Evolutionary conservation across 1,140 invertebrate species (phyloP).

Genomic region (Alviniconcha marisindica): DNA sequence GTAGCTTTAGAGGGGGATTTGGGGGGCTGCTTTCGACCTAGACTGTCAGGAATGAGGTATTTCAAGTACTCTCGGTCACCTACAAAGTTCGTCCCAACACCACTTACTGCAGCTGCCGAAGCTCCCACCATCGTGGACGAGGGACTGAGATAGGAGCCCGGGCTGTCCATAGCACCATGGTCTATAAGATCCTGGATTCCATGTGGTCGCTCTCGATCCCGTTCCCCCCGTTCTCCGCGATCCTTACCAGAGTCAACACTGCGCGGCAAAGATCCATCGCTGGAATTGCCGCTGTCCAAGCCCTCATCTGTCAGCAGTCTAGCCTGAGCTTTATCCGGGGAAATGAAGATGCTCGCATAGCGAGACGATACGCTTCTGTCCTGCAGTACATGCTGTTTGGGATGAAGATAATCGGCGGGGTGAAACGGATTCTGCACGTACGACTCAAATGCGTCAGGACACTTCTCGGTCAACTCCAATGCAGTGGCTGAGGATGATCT

Average conservation of each 20-base stretch:
- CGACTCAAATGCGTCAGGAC: conserved; percentile 79
- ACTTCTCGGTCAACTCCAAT: conserved; percentile 88
- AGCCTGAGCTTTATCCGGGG: conserved; percentile 69
- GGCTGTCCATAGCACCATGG: conserved; percentile 54
- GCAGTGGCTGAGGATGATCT: conserved; percentile 70
- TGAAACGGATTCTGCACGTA: conserved; percentile 58
- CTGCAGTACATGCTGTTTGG: conserved; percentile 42
- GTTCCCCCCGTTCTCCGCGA: neutral
- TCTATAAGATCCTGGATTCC: conserved; percentile 46
- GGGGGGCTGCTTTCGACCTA: conserved; percentile 44
- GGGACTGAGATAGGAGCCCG: conserved; percentile 56
- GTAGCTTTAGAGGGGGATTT: conserved; percentile 50
- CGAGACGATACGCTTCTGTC: conserved; percentile 61
- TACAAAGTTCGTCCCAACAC: conserved; percentile 21
- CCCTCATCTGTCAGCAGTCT: conserved; percentile 66
- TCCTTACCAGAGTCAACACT: conserved; percentile 65
- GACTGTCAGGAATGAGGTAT: conserved; percentile 44
- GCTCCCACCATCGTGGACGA: conserved; percentile 46
- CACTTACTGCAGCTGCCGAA: neutral
- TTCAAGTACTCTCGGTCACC: conserved; percentile 48
- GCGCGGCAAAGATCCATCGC: conserved; percentile 69
- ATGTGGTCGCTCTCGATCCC: neutral
- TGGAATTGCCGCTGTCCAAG: conserved; percentile 67
- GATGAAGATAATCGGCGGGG: conserved; percentile 52
- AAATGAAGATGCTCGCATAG: conserved; percentile 73